Conservation (phyloP, 2,113 vertebrate genomes). For the Chascanopsetta lugubris region DNA sequence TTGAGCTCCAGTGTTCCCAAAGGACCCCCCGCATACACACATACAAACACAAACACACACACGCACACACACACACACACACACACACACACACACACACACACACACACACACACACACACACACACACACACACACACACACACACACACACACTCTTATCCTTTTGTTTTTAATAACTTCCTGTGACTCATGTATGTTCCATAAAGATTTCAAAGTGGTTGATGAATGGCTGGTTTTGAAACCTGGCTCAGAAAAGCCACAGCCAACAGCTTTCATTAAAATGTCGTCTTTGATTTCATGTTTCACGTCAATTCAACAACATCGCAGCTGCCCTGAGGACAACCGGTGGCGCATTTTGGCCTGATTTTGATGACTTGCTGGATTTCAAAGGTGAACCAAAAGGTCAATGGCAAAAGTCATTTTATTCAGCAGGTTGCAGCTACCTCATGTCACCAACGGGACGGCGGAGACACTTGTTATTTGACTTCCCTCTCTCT, state of each 20-base stretch:
- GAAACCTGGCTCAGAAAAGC: not conserved
- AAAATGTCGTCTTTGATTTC: not conserved
- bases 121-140: no score
- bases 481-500: constrained; percentile 21
- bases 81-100: no score
- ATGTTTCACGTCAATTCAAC: not conserved
- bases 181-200: not conserved
- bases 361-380: not conserved
- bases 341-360: not conserved
- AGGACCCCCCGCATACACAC: no score
- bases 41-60: no score
- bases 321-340: not conserved
- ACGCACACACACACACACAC: no score
- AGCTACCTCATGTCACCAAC: constrained; percentile 41
- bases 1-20: not conserved
- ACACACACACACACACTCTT: no score
- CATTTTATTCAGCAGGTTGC: constrained; percentile 30
- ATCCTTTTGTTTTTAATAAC: no score
- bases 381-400: constrained; percentile 29
- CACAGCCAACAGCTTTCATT: not conserved
- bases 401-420: constrained; percentile 48
- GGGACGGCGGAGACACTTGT: constrained; percentile 15
- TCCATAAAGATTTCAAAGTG: not conserved
- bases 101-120: no score
- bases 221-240: not conserved